Evolutionary conservation across 2,113 vertebrate genomes (phyloP).

Genomic region (Notothenia coriiceps): DNA sequence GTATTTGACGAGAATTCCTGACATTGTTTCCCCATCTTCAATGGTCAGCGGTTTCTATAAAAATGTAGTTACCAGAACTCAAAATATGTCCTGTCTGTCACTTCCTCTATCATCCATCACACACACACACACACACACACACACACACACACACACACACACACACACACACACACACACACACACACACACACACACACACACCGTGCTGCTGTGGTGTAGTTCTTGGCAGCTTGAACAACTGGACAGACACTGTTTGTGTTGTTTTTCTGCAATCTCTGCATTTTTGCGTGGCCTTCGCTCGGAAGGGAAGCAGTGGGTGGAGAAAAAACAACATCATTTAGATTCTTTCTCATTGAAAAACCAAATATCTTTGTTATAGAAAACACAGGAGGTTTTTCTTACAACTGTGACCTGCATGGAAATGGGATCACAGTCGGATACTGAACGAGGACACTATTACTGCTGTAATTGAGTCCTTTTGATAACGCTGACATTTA

Average conservation of each 20-base stretch:
- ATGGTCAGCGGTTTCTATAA: constrained; percentile 53
- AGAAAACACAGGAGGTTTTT: constrained; percentile 9
- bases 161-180: neutral
- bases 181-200: constrained; percentile 33
- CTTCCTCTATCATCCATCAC: constrained; percentile 15
- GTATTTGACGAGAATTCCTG: constrained; percentile 56
- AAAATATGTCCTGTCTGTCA: constrained; percentile 45
- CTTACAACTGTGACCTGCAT: constrained; percentile 31
- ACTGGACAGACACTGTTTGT: constrained; percentile 59
- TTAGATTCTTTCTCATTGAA: constrained; percentile 51
- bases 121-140: constrained; percentile 38
- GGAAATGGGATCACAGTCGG: constrained; percentile 35
- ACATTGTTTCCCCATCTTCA: constrained; percentile 51
- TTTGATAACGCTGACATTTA: constrained; percentile 51
- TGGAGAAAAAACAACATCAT: constrained; percentile 45
- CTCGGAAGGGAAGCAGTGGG: constrained; percentile 51
- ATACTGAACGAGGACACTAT: constrained; percentile 27
- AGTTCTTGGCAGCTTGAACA: constrained; percentile 56
- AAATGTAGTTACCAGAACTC: constrained; percentile 53
- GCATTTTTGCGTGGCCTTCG: constrained; percentile 44
- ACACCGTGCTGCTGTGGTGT: constrained; percentile 22
- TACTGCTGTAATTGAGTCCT: constrained; percentile 27
- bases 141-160: neutral
- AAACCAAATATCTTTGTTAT: constrained; percentile 43
- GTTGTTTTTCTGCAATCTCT: constrained; percentile 40